These are phyloP conservation scores for Scaptodrosophila latifasciaeformis DNA, from an alignment of 2,888 invertebrate species.

Conservation along the genomic window DNA sequence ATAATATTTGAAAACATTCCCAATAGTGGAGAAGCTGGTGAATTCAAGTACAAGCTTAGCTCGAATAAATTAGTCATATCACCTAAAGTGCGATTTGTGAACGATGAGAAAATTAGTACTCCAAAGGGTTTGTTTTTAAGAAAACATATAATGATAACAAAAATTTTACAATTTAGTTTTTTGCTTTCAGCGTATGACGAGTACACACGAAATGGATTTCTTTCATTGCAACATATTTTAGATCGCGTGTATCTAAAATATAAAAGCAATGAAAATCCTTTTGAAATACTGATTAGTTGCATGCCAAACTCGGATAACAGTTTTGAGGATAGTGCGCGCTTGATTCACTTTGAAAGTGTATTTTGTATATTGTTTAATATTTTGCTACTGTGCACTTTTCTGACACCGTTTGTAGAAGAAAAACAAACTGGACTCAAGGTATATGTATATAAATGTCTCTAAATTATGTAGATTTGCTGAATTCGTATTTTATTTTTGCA, in stretches of 20 bases:
- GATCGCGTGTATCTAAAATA: conserved; percentile 78
- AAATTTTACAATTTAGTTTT: conserved; percentile 27
- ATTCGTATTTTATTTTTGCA: conserved; percentile 1
- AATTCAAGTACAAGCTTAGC: conserved; percentile 75
- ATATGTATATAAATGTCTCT: conserved; percentile 11
- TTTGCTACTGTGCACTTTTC: conserved; percentile 71
- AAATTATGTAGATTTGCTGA: not conserved
- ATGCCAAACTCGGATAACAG: conserved; percentile 56
- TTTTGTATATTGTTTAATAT: conserved; percentile 64
- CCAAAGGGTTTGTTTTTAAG: conserved; percentile 50
- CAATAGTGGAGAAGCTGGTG: not conserved
- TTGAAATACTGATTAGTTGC: conserved; percentile 51
- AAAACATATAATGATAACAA: too few species aligned
- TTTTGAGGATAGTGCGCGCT: conserved; percentile 49
- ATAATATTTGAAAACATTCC: conserved; percentile 55
- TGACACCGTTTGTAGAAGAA: conserved; percentile 79
- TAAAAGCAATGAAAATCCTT: conserved; percentile 27
- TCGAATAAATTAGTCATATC: conserved; percentile 71
- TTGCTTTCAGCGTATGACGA: conserved; percentile 71
- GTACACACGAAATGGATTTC: conserved; percentile 76
- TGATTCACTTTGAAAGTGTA: conserved; percentile 59
- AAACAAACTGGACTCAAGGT: conserved; percentile 79
- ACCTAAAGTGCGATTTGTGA: conserved; percentile 71
- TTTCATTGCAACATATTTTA: conserved; percentile 79
- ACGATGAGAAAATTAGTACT: conserved; percentile 65